Percentiles rank a stretch among this genome's conserved stretches.
Conservation (phyloP, 2,113 vertebrate species). For the Mandrillus leucophaeus region DNA sequence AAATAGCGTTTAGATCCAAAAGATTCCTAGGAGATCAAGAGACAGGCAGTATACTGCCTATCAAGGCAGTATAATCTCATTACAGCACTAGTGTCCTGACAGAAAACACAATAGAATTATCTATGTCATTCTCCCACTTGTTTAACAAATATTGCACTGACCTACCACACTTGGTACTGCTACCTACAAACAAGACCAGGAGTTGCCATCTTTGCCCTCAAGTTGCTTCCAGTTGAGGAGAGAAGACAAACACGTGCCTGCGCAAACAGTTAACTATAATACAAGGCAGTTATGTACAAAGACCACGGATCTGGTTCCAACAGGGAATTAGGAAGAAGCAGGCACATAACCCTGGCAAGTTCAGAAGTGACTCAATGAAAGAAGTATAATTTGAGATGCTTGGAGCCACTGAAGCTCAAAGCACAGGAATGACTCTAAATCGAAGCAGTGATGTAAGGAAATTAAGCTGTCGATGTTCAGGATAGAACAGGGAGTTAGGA, state of each 20-base stretch:
- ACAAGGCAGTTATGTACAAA: background rate
- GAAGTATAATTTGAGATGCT: background rate
- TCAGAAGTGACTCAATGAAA: constrained; percentile 5
- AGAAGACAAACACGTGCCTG: background rate
- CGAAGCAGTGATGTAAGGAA: background rate
- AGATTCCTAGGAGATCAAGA: background rate
- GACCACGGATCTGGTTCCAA: background rate
- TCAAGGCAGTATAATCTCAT: background rate
- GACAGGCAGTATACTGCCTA: background rate
- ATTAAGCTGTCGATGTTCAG: background rate
- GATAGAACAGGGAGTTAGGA: background rate
- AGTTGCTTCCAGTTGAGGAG: background rate
- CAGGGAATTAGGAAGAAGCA: background rate
- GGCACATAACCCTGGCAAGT: background rate
- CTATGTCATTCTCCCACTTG: background rate
- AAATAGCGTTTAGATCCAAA: background rate
- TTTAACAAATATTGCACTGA: background rate
- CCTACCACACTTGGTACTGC: background rate
- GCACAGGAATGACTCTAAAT: background rate
- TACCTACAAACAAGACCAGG: background rate
- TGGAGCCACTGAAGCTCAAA: background rate
- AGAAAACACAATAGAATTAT: background rate
- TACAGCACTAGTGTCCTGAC: background rate
- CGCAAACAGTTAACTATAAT: background rate
- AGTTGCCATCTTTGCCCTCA: background rate